phyloP scores from a whole-genome alignment of 2,888 invertebrate genomes.

The Andrena camellia region DNA sequence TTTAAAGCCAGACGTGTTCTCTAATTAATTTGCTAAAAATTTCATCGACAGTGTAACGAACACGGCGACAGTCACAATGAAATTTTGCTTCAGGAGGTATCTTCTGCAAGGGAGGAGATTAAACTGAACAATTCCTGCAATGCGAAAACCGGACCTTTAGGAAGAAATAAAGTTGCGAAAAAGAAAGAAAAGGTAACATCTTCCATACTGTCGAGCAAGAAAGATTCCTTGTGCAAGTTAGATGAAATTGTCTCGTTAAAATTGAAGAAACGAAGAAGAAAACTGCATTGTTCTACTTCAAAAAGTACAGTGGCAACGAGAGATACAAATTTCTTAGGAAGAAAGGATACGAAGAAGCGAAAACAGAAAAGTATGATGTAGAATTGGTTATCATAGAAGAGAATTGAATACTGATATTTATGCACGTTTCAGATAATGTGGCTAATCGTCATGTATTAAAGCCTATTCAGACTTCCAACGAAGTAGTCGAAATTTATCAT shows the following conservation, averaged over 20 bases:
- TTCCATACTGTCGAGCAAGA: slow-evolving; percentile 53
- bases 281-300: slow-evolving; percentile 75
- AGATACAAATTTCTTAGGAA: slow-evolving; percentile 65
- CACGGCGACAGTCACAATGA: slow-evolving; percentile 17
- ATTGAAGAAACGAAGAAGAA: slow-evolving; percentile 72
- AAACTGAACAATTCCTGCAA: slow-evolving; percentile 58
- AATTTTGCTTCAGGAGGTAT: slow-evolving; percentile 17
- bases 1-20: not conserved
- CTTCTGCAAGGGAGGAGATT: slow-evolving; percentile 29
- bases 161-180: slow-evolving; percentile 48
- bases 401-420: slow-evolving; percentile 13
- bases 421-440: slow-evolving; percentile 42
- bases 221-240: slow-evolving; percentile 55
- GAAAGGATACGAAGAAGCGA: slow-evolving; percentile 61
- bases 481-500: slow-evolving; percentile 80
- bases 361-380: slow-evolving; percentile 65
- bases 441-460: slow-evolving; percentile 46
- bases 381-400: too few relatives aligned
- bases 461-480: slow-evolving; percentile 64
- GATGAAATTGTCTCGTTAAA: slow-evolving; percentile 69
- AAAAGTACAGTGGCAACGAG: slow-evolving; percentile 77
- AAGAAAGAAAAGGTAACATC: slow-evolving; percentile 54
- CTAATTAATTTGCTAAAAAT: slow-evolving; percentile 29
- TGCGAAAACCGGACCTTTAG: slow-evolving; percentile 16
- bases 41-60: slow-evolving; percentile 29